Percentiles rank a stretch among this genome's conserved stretches.
Conservation (phyloP, 2,888 invertebrate species). For the Hypomecis atomaria region DNA sequence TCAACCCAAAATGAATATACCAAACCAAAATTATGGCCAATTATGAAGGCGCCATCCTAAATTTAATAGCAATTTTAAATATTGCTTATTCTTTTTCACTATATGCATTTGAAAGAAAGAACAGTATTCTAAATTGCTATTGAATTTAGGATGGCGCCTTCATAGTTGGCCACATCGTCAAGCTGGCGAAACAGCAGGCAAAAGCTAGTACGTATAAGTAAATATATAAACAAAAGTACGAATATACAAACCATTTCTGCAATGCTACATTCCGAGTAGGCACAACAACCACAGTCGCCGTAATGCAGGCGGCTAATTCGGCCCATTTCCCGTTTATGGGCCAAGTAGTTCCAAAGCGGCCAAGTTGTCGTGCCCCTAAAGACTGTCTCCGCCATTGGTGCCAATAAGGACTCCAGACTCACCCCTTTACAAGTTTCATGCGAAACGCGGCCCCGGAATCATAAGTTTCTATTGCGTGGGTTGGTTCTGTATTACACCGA, state of each 20-base stretch:
- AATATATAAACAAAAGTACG: too few relatives aligned
- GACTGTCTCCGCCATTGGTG: constrained; percentile 34
- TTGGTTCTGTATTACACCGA: constrained; percentile 29
- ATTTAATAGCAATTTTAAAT: too few relatives aligned
- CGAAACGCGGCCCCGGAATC: constrained; percentile 47
- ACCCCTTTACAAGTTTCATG: constrained; percentile 41
- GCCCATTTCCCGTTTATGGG: constrained; percentile 52
- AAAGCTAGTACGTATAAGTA: too few relatives aligned
- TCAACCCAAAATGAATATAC: too few relatives aligned
- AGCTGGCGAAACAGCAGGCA: too few relatives aligned
- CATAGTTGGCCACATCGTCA: too few relatives aligned
- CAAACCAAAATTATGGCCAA: too few relatives aligned
- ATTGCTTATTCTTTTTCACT: too few relatives aligned
- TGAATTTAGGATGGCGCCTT: too few relatives aligned
- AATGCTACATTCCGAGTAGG: not conserved
- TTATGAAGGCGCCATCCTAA: too few relatives aligned
- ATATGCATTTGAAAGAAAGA: too few relatives aligned
- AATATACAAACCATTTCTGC: not conserved
- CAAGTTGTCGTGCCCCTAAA: constrained; percentile 53
- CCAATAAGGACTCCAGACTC: constrained; percentile 50
- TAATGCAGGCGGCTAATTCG: constrained; percentile 60
- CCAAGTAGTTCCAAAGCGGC: constrained; percentile 26
- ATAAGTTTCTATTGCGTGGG: constrained; percentile 47
- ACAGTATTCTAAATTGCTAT: too few relatives aligned
- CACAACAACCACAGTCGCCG: constrained; percentile 46